Conservation (phyloP, 2,797 vertebrate species). For the Pseudomugil gertrudae region DNA sequence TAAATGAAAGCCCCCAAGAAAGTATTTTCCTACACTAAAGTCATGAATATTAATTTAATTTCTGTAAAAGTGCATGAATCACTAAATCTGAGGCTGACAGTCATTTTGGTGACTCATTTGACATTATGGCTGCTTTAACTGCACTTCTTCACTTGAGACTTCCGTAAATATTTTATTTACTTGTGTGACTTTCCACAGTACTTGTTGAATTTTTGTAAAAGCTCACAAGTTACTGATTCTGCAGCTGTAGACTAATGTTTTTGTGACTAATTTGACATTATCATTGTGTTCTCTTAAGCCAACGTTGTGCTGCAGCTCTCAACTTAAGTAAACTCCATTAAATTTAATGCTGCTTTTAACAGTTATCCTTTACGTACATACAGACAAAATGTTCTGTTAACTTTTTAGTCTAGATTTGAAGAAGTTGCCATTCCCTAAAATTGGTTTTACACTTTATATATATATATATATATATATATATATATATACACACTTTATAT, state of each 20-base stretch:
- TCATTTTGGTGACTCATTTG: background rate
- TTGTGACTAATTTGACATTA: slow-evolving; percentile 45
- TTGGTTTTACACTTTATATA: background rate
- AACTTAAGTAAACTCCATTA: slow-evolving; percentile 12
- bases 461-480: too few relatives aligned
- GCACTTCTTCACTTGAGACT: too few relatives aligned
- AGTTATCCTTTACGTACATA: slow-evolving; percentile 14
- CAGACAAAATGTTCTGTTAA: slow-evolving; percentile 14
- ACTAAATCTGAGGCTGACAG: background rate
- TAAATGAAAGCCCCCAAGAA: background rate
- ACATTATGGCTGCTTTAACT: too few relatives aligned
- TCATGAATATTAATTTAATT: background rate
- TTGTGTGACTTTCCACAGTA: background rate
- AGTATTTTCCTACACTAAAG: too few relatives aligned
- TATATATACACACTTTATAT: too few relatives aligned
- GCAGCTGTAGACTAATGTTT: slow-evolving; percentile 14
- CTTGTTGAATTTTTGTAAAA: slow-evolving; percentile 18
- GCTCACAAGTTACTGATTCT: slow-evolving; percentile 11
- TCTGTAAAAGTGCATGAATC: background rate
- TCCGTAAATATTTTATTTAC: background rate
- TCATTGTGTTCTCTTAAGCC: slow-evolving; percentile 5
- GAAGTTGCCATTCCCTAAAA: slow-evolving; percentile 7
- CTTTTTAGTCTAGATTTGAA: too few relatives aligned
- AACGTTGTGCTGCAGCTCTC: slow-evolving; percentile 8
- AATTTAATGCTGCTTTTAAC: slow-evolving; percentile 31